Percentiles rank a stretch among this genome's conserved stretches.
Evolutionary conservation across 1,140 invertebrate species (phyloP).

Genomic region (Drosophila kikkawai): DNA sequence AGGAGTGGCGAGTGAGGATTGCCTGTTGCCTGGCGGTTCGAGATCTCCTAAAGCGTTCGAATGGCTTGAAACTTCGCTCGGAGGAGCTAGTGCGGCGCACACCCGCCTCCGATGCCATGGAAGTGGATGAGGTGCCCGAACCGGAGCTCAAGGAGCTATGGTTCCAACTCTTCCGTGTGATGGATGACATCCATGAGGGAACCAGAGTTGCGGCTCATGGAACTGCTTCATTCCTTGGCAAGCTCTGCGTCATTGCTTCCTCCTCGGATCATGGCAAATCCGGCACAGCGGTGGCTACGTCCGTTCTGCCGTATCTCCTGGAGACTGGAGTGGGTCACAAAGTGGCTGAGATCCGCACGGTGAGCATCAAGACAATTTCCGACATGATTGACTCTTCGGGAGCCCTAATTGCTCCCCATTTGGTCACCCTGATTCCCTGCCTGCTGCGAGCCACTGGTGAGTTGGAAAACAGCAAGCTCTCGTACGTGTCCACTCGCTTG

Average conservation of each 20-base stretch:
- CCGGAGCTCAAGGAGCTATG: constrained; percentile 90
- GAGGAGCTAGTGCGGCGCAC: constrained; percentile 53
- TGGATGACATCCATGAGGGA: constrained; percentile 97
- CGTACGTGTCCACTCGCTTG: constrained; percentile 91
- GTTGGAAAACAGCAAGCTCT: constrained; percentile 91
- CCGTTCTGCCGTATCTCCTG: constrained; percentile 92
- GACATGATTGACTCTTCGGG: constrained; percentile 93
- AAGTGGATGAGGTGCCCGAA: constrained; percentile 76
- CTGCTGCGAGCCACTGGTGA: constrained; percentile 94
- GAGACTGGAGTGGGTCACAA: constrained; percentile 92
- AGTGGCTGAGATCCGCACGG: constrained; percentile 91
- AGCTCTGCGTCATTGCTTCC: constrained; percentile 92
- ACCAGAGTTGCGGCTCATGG: constrained; percentile 92
- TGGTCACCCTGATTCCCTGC: constrained; percentile 92
- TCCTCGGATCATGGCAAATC: constrained; percentile 92
- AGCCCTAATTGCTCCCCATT: constrained; percentile 90
- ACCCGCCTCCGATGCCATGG: constrained; percentile 39
- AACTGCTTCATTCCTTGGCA: constrained; percentile 91
- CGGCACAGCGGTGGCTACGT: constrained; percentile 90
- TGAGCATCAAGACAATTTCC: constrained; percentile 94
- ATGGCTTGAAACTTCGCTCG: constrained; percentile 74
- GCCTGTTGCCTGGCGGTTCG: constrained; percentile 95
- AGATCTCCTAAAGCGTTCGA: constrained; percentile 90
- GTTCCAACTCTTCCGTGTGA: constrained; percentile 93
- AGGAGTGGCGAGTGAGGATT: constrained; percentile 95